These are phyloP conservation scores for Hyphantria cunea DNA, from an alignment of 1,140 invertebrate species.

Conservation along the genomic window DNA sequence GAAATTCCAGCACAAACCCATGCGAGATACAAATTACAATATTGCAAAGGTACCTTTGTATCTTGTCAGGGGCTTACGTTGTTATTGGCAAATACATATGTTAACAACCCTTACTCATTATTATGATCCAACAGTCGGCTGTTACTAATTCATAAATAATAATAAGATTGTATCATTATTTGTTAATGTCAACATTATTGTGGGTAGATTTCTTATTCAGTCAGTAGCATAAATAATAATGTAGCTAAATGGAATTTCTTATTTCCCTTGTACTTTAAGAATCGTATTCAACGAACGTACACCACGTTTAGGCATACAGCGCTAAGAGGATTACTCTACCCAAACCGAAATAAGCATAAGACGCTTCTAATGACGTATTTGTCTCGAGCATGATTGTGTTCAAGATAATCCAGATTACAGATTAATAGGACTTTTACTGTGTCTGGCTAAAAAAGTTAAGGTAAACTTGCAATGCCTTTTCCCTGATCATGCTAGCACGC, in stretches of 20 bases:
- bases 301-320: slow-evolving; percentile 19
- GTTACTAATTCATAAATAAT: slow-evolving; percentile 15
- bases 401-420: slow-evolving; percentile 64
- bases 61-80: neutral
- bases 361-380: slow-evolving; percentile 50
- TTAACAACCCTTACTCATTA: neutral
- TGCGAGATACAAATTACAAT: neutral
- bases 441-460: slow-evolving; percentile 16
- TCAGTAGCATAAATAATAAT: slow-evolving; percentile 22
- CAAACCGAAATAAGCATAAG: slow-evolving; percentile 34
- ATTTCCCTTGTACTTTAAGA: slow-evolving; percentile 20
- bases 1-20: neutral
- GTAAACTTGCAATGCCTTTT: too few species aligned
- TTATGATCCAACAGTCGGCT: slow-evolving; percentile 14
- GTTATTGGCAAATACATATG: neutral
- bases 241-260: slow-evolving; percentile 5
- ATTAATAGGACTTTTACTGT: slow-evolving; percentile 41
- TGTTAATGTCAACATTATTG: slow-evolving; percentile 2
- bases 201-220: slow-evolving; percentile 19
- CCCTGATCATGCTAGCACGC: too few species aligned
- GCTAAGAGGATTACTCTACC: slow-evolving; percentile 30
- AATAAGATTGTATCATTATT: slow-evolving; percentile 1
- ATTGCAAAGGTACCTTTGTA: neutral
- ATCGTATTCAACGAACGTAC: slow-evolving; percentile 10
- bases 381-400: slow-evolving; percentile 55